phyloP scores from a whole-genome alignment of 2,797 vertebrate genomes.

The Pangasius djambal region DNA sequence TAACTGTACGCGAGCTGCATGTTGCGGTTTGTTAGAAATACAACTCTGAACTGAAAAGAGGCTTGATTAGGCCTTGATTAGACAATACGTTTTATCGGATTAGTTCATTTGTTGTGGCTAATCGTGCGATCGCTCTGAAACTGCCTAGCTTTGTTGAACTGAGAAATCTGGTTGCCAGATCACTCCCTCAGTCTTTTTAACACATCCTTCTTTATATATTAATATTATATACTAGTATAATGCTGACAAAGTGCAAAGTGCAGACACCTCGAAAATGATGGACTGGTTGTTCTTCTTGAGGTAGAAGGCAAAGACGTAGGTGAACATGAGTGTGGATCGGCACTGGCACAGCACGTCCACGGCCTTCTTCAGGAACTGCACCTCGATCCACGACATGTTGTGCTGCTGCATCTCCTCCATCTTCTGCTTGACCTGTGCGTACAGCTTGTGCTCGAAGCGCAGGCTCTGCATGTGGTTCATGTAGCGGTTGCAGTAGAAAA shows the following conservation, averaged over 20 bases:
- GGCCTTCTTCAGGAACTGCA: conserved; percentile 99
- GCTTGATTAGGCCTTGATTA: background rate
- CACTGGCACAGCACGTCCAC: conserved; percentile 98
- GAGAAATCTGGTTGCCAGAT: no score
- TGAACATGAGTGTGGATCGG: conserved; percentile 99
- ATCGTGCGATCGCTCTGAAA: background rate
- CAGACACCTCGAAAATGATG: conserved; percentile 97
- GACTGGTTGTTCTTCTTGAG: conserved; percentile 99
- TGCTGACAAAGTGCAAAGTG: background rate
- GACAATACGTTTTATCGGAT: background rate
- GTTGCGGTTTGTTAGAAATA: no score
- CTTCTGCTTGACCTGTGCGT: conserved; percentile 99
- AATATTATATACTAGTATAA: no score
- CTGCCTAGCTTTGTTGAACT: no score
- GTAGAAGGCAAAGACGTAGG: conserved; percentile 99
- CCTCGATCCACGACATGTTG: conserved; percentile 99
- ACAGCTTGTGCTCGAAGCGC: conserved; percentile 99
- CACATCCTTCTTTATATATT: background rate
- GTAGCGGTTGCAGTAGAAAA: conserved; percentile 99
- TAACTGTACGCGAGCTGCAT: no score
- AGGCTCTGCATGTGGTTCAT: conserved; percentile 99
- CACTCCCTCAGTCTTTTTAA: background rate
- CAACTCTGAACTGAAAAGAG: background rate
- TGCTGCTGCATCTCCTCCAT: conserved; percentile 99
- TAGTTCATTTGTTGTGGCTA: background rate